Evolutionary conservation across 2,888 invertebrate genomes (phyloP).

Genomic region (Brachyopa scutellaris): DNA sequence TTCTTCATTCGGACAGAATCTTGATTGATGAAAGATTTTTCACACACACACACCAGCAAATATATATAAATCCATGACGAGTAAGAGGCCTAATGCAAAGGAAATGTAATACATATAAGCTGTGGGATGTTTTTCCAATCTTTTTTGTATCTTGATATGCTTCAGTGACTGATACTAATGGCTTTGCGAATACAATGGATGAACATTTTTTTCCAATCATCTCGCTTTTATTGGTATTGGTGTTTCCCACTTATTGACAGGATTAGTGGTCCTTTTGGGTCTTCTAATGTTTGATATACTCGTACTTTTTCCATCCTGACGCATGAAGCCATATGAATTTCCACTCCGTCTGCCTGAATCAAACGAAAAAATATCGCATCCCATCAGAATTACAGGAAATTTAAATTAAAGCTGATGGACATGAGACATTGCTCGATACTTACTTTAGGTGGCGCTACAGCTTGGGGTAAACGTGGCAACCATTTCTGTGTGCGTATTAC

Average conservation of each 20-base stretch:
- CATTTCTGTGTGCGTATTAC: too few species aligned
- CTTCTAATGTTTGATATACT: too few species aligned
- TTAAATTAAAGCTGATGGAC: conserved; percentile 23
- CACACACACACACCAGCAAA: conserved; percentile 11
- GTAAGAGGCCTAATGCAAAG: too few species aligned
- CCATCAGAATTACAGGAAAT: conserved; percentile 20
- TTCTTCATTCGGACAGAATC: conserved; percentile 7
- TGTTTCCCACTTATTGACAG: too few species aligned
- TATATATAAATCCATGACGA: too few species aligned
- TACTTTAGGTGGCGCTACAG: too few species aligned
- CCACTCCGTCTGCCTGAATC: conserved; percentile 2
- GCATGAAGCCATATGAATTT: neutral
- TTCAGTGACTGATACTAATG: conserved; percentile 35
- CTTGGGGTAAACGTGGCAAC: too few species aligned
- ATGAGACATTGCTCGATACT: too few species aligned
- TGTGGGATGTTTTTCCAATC: conserved; percentile 29
- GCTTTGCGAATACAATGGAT: conserved; percentile 28
- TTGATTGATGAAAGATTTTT: conserved; percentile 46
- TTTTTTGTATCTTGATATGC: conserved; percentile 13
- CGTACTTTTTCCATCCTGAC: too few species aligned
- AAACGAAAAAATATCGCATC: neutral
- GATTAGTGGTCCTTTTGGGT: too few species aligned
- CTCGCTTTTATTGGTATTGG: too few species aligned
- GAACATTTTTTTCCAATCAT: conserved; percentile 21
- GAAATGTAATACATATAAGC: too few species aligned